Percentiles rank a stretch among this genome's conserved stretches.
phyloP scores from a whole-genome alignment of 2,113 vertebrate species.

The Thunnus thynnus region DNA sequence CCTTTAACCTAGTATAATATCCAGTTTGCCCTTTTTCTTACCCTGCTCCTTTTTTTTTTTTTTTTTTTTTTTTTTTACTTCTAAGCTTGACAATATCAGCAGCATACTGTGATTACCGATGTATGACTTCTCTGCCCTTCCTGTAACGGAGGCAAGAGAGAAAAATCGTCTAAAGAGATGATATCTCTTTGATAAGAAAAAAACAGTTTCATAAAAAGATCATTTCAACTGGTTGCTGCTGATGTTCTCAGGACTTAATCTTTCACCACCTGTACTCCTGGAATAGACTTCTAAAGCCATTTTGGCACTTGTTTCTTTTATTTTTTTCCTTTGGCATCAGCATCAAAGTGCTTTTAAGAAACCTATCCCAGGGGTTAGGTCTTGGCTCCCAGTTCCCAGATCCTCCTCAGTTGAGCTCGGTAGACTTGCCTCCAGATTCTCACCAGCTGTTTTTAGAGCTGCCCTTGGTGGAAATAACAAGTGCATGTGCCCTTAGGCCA shows the following conservation, averaged over 20 bases:
- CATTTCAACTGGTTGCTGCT: slow-evolving; percentile 41
- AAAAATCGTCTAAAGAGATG: background rate
- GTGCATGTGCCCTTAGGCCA: slow-evolving; percentile 24
- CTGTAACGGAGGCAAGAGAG: background rate
- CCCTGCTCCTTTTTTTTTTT: background rate
- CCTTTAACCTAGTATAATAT: slow-evolving; percentile 9
- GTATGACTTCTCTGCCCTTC: background rate
- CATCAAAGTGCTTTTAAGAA: slow-evolving; percentile 49
- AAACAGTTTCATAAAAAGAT: background rate
- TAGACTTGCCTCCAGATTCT: slow-evolving; percentile 26
- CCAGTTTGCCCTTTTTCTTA: background rate
- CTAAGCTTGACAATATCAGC: slow-evolving; percentile 63
- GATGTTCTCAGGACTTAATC: slow-evolving; percentile 67
- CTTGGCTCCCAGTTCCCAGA: slow-evolving; percentile 23
- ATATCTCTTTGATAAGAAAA: background rate
- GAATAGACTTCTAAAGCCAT: slow-evolving; percentile 41
- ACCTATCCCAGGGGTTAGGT: slow-evolving; percentile 7
- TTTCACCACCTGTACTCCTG: slow-evolving; percentile 28
- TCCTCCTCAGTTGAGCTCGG: background rate
- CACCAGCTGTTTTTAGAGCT: background rate
- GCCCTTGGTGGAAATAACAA: slow-evolving; percentile 40
- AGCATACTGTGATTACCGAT: slow-evolving; percentile 17
- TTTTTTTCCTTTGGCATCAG: background rate
- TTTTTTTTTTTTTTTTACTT: background rate
- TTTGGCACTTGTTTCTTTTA: background rate